A percentile compares a stretch with the other conserved stretches of the same genome.
phyloP scores from a whole-genome alignment of 2,113 vertebrate species.

The Motacilla tschutschensis region DNA sequence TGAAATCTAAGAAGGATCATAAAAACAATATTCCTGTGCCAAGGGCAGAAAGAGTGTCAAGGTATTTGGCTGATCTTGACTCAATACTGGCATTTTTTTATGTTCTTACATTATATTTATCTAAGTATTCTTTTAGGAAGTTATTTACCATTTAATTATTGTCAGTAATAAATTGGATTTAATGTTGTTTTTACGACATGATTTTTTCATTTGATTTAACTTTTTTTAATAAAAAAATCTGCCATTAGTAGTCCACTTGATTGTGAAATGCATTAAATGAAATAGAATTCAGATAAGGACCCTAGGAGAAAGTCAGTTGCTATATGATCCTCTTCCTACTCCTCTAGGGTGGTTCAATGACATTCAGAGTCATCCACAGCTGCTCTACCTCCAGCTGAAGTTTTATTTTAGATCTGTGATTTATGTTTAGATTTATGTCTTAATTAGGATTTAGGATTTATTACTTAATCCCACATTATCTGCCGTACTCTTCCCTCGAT shows the following conservation, averaged over 20 bases:
- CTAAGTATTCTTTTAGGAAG: background rate
- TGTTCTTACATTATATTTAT: background rate
- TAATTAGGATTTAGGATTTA: background rate
- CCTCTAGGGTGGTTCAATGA: background rate
- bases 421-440: background rate
- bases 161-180: background rate
- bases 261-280: background rate
- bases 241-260: background rate
- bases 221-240: background rate
- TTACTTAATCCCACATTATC: background rate
- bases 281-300: background rate
- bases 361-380: background rate
- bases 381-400: background rate
- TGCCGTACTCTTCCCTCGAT: background rate
- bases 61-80: background rate
- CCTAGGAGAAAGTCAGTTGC: background rate
- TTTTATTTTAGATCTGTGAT: background rate
- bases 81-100: background rate
- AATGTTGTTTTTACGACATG: background rate
- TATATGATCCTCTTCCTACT: background rate
- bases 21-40: background rate
- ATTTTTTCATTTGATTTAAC: background rate
- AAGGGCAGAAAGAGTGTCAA: background rate
- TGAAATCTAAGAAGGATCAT: background rate
- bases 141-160: background rate